Base-by-base conservation (phyloP, 1,140 invertebrate species). In the Panulirus ornatus region DNA sequence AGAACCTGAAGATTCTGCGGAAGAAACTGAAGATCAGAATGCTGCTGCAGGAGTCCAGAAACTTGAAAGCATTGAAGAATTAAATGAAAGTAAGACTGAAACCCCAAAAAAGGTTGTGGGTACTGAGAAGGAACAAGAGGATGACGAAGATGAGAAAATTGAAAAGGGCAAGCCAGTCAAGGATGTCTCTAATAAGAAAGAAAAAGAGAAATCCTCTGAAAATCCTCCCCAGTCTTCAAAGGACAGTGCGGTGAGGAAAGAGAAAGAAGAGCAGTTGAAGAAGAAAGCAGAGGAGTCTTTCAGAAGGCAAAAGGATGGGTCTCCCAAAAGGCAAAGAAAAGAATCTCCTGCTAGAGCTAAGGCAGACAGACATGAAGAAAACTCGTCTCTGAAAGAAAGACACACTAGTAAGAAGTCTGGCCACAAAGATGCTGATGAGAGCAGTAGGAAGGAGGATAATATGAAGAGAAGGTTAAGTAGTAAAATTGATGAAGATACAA, bases 71-170 rank as follows among this genome's bases (percentile, higher is more conserved):
- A 86, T 86, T 14, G 3, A 86, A 22, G 83, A 84, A 36, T 30
- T 73, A 34, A 84, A 73, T 73, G 83, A 84, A 38, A 84, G 42
- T 51, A 36, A 73, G 9, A 66, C 34, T 73, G 83, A 84, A 9
- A 84, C 66, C 11, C 83, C 83, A 0, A 84, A 73, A n/a, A 84
- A 73, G 30, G 16, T 42, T 9, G 38, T 22, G 30, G 58, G 42
- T 38, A n/a, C 22, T 11, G 66, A 70, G 30, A 70, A 84, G n/a
- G 54, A 84, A n/a, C 16, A 40, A 14, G 27, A 66, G 54, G 36
- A 30, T 34, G 44, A 47, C 16, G 40, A 47, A 22, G 19, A 30
- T 30, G n/a, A 63, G 11, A 30, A 27, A 6, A 6, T n/a, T 3
- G 70, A 73, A 73, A 73, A 27, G 1, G 8, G 2, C 27, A 14